These are phyloP conservation scores for Ophion costatus DNA, from an alignment of 2,888 invertebrate genomes.

Conservation along the genomic window DNA sequence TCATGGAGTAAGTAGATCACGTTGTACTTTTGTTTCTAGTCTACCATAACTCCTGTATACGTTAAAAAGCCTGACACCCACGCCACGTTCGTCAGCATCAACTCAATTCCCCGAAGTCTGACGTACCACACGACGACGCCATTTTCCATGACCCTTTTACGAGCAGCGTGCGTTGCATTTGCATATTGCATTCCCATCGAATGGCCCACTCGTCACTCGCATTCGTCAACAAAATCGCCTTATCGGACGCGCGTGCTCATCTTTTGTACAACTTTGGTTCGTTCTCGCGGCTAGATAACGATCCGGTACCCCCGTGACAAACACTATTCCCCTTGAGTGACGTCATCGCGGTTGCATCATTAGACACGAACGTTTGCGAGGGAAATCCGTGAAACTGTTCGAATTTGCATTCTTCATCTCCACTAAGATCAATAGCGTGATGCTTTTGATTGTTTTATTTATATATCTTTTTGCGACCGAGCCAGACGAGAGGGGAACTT, in stretches of 20 bases:
- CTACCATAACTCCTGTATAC: neutral
- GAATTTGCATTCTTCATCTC: constrained; percentile 43
- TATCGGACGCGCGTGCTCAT: neutral
- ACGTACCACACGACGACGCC: constrained; percentile 66
- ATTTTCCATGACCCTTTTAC: constrained; percentile 70
- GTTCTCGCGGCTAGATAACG: constrained; percentile 24
- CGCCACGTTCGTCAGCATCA: too few species aligned
- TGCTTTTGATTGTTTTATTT: constrained; percentile 9
- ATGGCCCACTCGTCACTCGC: constrained; percentile 1
- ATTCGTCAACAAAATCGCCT: constrained; percentile 4
- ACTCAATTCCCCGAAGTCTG: too few species aligned
- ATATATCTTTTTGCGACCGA: neutral
- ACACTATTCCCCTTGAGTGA: constrained; percentile 36
- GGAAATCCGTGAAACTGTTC: constrained; percentile 18
- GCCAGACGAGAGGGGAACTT: constrained; percentile 20
- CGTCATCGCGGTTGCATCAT: constrained; percentile 62
- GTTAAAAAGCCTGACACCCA: neutral
- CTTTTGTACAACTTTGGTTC: neutral
- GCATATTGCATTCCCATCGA: neutral
- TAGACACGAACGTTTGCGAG: constrained; percentile 24
- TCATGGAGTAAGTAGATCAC: constrained; percentile 88
- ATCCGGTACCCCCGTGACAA: neutral
- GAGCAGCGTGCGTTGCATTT: neutral
- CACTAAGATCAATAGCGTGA: constrained; percentile 21
- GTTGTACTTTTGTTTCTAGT: constrained; percentile 52